Base-by-base conservation (phyloP, 2,888 invertebrate species). In the Campaea margaritaria region DNA sequence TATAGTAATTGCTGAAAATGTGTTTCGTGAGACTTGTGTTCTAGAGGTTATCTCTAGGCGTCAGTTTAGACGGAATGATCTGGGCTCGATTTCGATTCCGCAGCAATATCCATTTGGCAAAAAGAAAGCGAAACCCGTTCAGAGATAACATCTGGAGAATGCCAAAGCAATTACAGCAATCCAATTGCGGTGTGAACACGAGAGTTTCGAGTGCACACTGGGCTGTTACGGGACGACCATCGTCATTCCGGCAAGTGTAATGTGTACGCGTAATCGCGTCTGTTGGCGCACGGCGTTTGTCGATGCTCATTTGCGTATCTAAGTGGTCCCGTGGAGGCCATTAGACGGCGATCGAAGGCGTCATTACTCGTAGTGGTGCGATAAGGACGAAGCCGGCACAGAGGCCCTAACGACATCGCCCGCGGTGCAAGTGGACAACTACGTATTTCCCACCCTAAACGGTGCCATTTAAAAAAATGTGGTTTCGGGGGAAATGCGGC, bases 281-380 rank as follows among this genome's bases (percentile, higher is more conserved):
- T 73, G 78, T 79, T 79, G 76, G 78, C 73, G 71, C 70, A 73
- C 72, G 74, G 79, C 73, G 81, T 79, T 86, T 82, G 83, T 81
- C 84, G 87, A 86, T 86, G 91, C 87, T 91, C 91, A 91, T 92
- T 92, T 92, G 91, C 91, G 89, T 92, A 91, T 91, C 91, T 91
- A 89, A 91, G 91, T 89, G 89, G 86, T 81, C 83, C 85, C 86
- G 83, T 82, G 83, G 85, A 86, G 85, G 87, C 91, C 91, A 92
- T 92, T 92, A 92, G 88, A 84, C 81, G 77, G 76, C 89, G 89
- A 91, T 91, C 90, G 90, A 85, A 87, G 88, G 82, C 85, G 85
- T 88, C 91, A 86, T 91, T 92, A 91, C 88, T 87, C 83, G 81
- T 81, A 84, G 86, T 79, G 83, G 81, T 76, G 82, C 89, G 91